Base-by-base conservation (phyloP, 2,888 invertebrate species). In the Patella ulyssiponensis region DNA sequence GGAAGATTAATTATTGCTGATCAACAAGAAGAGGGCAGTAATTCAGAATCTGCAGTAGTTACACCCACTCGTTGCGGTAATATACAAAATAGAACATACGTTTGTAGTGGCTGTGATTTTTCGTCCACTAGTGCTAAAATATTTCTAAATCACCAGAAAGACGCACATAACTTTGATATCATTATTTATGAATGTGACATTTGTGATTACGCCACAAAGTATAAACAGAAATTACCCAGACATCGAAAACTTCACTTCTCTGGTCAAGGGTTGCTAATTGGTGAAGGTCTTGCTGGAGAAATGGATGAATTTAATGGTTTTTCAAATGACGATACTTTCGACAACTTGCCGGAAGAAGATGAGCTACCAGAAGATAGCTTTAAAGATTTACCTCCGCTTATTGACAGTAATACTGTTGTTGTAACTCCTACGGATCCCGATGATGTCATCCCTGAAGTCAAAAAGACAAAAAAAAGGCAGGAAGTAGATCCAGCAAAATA, bases 401-500 rank as follows among this genome's bases (percentile, higher is more conserved):
- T 54, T 27, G 54, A 71, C 23, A 69, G n/a, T 71, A 71, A 71
- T n/a, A 76, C 78, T 54, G 54, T 56, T 23, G n/a, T 27, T 17
- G 52, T 58, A 17, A 56, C 71, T 17, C 64, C 77, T 23, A 72
- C 72, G 12, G 75, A 69, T 15, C 64, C 17, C 7, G 58, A 52
- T 4, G 54, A 52, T n/a, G 56, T 27, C n/a, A 27, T 76, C 52
- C 78, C 77, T 27, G 83, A 83, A 69, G 74, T 78, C 33, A 89
- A 87, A 80, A 87, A 87, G 75, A 88, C 87, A 77, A 84, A 86
- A 81, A 86, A 87, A 58, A 79, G 90, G 74, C 88, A 90, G 74
- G 90, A 88, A 79, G 89, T 89, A 7, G 89, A 89, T 78, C 89
- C 89, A 23, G 85, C 86, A 51, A 91, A 91, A 82, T 91, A 91